Evolutionary conservation across 1,140 invertebrate species (phyloP), one percentile per base, ranked within the genome.

Genomic region (Drosophila rhopaloa): DNA sequence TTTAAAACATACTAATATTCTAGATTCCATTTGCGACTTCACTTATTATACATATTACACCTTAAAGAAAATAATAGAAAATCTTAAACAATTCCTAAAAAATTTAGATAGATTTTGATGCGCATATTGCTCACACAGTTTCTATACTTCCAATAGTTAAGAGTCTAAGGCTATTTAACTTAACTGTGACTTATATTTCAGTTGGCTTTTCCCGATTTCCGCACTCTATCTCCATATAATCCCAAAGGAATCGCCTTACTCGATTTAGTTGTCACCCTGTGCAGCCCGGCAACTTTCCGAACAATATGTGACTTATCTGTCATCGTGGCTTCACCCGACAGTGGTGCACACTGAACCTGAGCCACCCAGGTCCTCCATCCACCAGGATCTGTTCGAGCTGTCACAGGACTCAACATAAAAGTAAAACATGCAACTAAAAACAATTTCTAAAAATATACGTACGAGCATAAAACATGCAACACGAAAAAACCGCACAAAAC

Each of bases 381-480:
- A 24, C 43, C 58, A 32, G n/a, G 14, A 29, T n/a, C 47, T 66
- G 65, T 48, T 38, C 44, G 47, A 37, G 60, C 59, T 60, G 71
- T 68, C 44, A 54, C 61, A 47, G 51, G 62, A 47, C 66, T 47
- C 58, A 73, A 61, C 66, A 76, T 67, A 86, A 79, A 76, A 80
- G 77, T 71, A 62, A 81, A 76, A 62, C 66, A 51, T 84, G 73
- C 66, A 85, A 78, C 74, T 74, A 81, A 81, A 83, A 81, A 85
- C 84, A 82, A 88, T 83, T 75, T 86, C 79, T 88, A 86, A 86
- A 86, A 88, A 88, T 83, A 84, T 81, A 82, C 24, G 59, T 41
- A 63, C 44, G 51, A 29, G 38, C 27, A 70, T 76, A 73, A 81
- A 84, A 80, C 76, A 82, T 67, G 71, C 75, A 75, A 53, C 70